Evolutionary conservation across 2,888 invertebrate genomes (phyloP).

Genomic region (Noctua janthina): DNA sequence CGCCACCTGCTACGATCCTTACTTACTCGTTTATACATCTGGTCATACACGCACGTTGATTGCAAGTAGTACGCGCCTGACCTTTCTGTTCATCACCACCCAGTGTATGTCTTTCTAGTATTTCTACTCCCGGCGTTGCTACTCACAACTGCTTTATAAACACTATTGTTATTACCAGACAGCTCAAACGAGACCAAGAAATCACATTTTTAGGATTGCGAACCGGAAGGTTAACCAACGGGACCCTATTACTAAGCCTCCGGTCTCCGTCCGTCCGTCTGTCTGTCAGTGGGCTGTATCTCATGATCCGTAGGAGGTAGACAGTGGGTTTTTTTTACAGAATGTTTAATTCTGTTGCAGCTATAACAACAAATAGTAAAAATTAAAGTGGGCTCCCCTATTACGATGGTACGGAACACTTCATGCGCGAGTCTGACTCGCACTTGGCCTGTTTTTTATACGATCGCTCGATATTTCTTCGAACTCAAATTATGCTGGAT

Average conservation of each 20-base stretch:
- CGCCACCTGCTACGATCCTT: background rate
- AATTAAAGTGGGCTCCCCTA: too few relatives aligned
- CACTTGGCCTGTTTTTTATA: background rate
- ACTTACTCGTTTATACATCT: background rate
- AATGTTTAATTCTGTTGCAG: too few relatives aligned
- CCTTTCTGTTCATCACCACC: background rate
- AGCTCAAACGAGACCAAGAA: background rate
- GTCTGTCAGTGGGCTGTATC: too few relatives aligned
- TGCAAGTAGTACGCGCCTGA: background rate
- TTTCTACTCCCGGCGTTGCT: background rate
- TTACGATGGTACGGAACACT: too few relatives aligned
- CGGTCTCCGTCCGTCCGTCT: too few relatives aligned
- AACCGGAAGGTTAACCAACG: too few relatives aligned
- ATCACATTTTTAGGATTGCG: background rate
- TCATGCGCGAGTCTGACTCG: too few relatives aligned
- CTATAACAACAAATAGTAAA: too few relatives aligned
- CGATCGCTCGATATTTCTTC: background rate
- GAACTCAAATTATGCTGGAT: conserved; percentile 7
- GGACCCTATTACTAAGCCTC: too few relatives aligned
- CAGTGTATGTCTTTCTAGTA: background rate
- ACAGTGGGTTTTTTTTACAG: too few relatives aligned
- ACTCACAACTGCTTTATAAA: background rate
- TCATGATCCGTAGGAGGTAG: too few relatives aligned
- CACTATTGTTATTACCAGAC: background rate
- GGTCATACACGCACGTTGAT: background rate